Percentiles rank a stretch among this genome's conserved stretches.
Evolutionary conservation across 2,113 vertebrate species (phyloP).

Genomic region (Syngnathus scovelli): DNA sequence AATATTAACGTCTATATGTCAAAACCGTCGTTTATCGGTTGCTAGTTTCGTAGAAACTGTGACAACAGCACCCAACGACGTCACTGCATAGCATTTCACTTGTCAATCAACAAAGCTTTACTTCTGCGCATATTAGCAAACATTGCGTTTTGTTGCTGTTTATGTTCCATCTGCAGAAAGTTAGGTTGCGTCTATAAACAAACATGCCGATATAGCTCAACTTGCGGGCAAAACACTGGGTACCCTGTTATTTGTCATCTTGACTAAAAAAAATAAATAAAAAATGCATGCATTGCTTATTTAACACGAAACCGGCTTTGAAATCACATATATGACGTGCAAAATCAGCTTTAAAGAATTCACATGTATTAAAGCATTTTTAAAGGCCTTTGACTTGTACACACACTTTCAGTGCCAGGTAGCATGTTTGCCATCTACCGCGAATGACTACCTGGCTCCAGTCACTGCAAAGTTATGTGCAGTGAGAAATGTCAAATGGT

Average conservation of each 20-base stretch:
- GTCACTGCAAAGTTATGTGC: conserved; percentile 47
- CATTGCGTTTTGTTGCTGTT: not conserved
- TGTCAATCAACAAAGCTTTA: not conserved
- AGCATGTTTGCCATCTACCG: conserved; percentile 1
- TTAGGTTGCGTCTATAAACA: not conserved
- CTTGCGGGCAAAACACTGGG: not conserved
- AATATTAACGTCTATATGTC: not conserved
- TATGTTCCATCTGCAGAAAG: not conserved
- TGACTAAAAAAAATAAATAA: not conserved
- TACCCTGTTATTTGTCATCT: not conserved
- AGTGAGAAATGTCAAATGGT: conserved; percentile 25
- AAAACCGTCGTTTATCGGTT: conserved; percentile 10
- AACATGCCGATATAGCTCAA: not conserved
- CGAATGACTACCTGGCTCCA: conserved; percentile 12
- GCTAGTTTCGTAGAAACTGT: conserved; percentile 69
- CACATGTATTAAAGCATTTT: not conserved
- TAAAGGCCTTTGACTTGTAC: not conserved
- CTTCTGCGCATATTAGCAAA: not conserved
- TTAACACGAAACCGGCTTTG: not conserved
- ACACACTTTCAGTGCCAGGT: not conserved
- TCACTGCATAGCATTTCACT: conserved; percentile 11
- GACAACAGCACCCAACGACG: conserved; percentile 53
- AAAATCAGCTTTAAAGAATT: not conserved
- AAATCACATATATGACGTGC: not conserved
- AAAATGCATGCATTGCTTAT: not conserved